A percentile compares a stretch with the other conserved stretches of the same genome.
phyloP scores from a whole-genome alignment of 2,113 vertebrate genomes.

The Podarcis raffonei region DNA sequence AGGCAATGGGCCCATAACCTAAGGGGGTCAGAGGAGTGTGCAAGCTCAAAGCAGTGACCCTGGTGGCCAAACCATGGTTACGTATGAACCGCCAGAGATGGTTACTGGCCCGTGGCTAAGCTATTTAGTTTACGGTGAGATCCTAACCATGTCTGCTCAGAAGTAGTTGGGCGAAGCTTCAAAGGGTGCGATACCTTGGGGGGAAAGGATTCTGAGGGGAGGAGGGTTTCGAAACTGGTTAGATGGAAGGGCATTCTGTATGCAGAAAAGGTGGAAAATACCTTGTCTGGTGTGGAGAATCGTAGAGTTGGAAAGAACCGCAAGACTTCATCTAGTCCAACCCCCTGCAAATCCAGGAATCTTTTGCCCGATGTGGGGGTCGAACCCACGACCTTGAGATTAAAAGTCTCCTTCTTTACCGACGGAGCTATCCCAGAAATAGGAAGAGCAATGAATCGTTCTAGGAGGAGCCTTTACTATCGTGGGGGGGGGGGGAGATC shows the following conservation, averaged over 20 bases:
- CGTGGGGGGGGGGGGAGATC: rapidly evolving
- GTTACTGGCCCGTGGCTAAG: background rate
- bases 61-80: background rate
- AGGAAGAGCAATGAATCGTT: background rate
- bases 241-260: too few relatives aligned
- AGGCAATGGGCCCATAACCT: background rate
- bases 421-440: too few relatives aligned
- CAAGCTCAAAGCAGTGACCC: background rate
- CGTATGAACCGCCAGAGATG: background rate
- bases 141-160: too few relatives aligned
- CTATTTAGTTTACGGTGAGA: background rate
- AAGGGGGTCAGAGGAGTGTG: background rate
- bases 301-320: too few relatives aligned
- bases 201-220: too few relatives aligned
- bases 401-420: too few relatives aligned
- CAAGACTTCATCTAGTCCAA: too few relatives aligned
- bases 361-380: too few relatives aligned
- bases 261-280: background rate
- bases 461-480: background rate
- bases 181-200: background rate
- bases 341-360: too few relatives aligned
- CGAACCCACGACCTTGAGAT: too few relatives aligned
- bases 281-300: too few relatives aligned
- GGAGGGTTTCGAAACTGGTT: background rate
- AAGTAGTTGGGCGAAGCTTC: too few relatives aligned